Evolutionary conservation across 2,888 invertebrate genomes (phyloP), one percentile per base, ranked within the genome.

Genomic region (Orthosia cruda): DNA sequence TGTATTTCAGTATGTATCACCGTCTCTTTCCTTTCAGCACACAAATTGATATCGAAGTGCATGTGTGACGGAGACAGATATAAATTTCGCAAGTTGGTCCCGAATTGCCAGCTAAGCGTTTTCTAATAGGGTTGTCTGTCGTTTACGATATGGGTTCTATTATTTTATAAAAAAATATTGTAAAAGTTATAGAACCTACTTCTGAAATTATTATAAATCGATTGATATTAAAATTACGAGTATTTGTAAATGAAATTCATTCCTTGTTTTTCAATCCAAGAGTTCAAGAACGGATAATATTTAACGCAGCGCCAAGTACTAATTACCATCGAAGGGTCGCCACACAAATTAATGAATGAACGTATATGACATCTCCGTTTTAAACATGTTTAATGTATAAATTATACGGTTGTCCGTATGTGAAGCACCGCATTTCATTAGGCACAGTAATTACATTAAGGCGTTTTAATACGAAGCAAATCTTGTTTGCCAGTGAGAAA

Each of bases 51-150:
- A 93, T 91, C 77, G 72, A 84, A 87, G 86, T 81, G 69, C 77
- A 80, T 81, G 93, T 89, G 89, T 87, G 93, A 94, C 91, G 90
- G 93, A 93, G 94, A 94, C 85, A 87, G 90, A 88, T 90, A 93
- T 92, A 92, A 90, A 91, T 93, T 93, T 91, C 91, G 91, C 93
- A 88, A 81, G 80, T 82, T 84, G 85, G 80, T 83, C 74, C 85
- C 77, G 80, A 80, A 87, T 85, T 90, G 89, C 90, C 74, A 88
- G 89, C 88, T 89, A 88, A 89, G 91, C 90, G 87, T 87, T 89
- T 89, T 89, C 89, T 87, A 79, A 80, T 86, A 94, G 94, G 94
- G 94, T 73, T 94, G 93, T 49, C 89, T 91, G 92, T 49, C 88
- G 50, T 57, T 77, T 32, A 58, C 20, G 57, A 77, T 65, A 66